phyloP scores from a whole-genome alignment of 2,797 vertebrate genomes.

The Myotis daubentonii region DNA sequence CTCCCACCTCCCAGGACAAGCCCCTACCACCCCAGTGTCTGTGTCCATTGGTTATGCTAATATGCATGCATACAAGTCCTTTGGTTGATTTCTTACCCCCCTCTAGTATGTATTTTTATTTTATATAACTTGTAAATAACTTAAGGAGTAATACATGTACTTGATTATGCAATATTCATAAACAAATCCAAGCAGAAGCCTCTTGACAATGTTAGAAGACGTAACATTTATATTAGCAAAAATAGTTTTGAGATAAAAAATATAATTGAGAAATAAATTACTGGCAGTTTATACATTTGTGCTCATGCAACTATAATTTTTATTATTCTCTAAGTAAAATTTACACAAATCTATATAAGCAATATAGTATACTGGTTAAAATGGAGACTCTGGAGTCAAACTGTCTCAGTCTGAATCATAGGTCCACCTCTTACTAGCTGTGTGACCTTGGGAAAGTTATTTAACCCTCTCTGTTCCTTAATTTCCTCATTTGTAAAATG shows the following conservation, averaged over 20 bases:
- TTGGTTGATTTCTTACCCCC: no score
- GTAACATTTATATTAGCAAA: slow-evolving; percentile 39
- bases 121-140: slow-evolving; percentile 36
- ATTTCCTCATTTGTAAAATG: slow-evolving; percentile 34
- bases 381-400: neutral
- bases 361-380: neutral
- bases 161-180: slow-evolving; percentile 35
- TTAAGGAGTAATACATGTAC: slow-evolving; percentile 8
- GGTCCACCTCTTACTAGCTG: neutral
- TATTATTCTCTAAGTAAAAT: slow-evolving; percentile 14
- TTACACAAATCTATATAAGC: neutral
- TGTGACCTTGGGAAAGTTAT: slow-evolving; percentile 31
- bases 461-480: slow-evolving; percentile 56
- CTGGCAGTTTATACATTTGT: slow-evolving; percentile 4
- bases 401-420: neutral
- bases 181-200: slow-evolving; percentile 55
- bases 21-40: no score
- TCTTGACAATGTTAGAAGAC: slow-evolving; percentile 48
- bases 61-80: no score
- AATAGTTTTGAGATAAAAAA: slow-evolving; percentile 12
- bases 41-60: no score
- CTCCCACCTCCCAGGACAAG: no score
- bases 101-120: neutral
- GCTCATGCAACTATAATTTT: slow-evolving; percentile 21
- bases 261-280: slow-evolving; percentile 3